phyloP scores from a whole-genome alignment of 2,797 vertebrate species.

The Hippopotamyrus pictus region DNA sequence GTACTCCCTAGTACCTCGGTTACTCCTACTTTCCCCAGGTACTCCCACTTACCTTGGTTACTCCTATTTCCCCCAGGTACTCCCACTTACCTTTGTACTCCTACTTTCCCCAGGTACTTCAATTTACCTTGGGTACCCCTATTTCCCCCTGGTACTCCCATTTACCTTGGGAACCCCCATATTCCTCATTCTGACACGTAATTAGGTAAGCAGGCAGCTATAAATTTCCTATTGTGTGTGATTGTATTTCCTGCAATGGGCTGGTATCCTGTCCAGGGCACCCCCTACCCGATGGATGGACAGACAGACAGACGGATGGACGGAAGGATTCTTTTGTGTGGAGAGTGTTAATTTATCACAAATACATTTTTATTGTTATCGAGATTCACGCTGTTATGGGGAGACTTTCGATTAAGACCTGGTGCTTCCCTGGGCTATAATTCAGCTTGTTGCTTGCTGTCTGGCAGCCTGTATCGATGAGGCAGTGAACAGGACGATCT shows the following conservation, averaged over 20 bases:
- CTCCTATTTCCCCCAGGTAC: background rate
- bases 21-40: background rate
- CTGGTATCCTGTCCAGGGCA: background rate
- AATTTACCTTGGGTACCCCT: background rate
- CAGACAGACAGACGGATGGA: too few species aligned
- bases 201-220: background rate
- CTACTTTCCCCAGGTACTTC: background rate
- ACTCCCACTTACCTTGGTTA: background rate
- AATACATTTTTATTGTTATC: conserved; percentile 20
- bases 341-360: background rate
- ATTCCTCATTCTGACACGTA: background rate
- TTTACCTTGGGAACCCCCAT: background rate
- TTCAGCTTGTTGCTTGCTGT: conserved; percentile 51
- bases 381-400: conserved; percentile 51
- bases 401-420: conserved; percentile 64
- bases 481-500: background rate
- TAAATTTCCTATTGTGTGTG: background rate
- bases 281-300: background rate
- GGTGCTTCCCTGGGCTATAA: conserved; percentile 59
- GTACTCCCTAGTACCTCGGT: background rate
- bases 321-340: background rate
- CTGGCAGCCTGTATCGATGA: conserved; percentile 60
- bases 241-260: background rate
- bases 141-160: background rate
- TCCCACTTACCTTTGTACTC: background rate